phyloP scores from a whole-genome alignment of 2,797 vertebrate genomes.

The Cuniculus paca region DNA sequence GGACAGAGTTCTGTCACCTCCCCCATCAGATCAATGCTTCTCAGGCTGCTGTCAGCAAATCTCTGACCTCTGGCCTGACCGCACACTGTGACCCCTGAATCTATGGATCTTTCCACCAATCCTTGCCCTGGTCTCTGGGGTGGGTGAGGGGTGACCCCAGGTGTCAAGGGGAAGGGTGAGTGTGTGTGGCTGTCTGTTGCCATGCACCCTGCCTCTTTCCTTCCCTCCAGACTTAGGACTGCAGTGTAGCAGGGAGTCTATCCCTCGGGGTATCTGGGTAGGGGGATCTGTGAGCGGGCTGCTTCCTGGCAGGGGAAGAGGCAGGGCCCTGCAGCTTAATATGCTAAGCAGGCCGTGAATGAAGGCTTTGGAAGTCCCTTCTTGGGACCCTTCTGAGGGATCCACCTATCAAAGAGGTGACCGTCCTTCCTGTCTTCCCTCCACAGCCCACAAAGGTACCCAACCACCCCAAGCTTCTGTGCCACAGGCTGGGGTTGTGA shows the following conservation, averaged over 20 bases:
- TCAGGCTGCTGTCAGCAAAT: constrained; percentile 75
- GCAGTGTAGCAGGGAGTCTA: background rate
- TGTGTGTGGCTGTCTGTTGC: background rate
- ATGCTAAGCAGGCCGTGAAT: background rate
- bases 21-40: constrained; percentile 72
- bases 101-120: constrained; percentile 65
- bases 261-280: background rate
- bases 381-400: background rate
- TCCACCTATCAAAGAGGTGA: background rate
- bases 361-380: background rate
- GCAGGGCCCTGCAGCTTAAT: background rate
- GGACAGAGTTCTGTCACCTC: constrained; percentile 58
- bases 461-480: background rate
- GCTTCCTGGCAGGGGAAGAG: background rate
- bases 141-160: constrained; percentile 67
- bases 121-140: constrained; percentile 58
- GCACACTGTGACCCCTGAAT: constrained; percentile 68
- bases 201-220: background rate
- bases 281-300: background rate
- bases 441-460: background rate
- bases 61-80: constrained; percentile 70
- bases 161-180: background rate
- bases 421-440: background rate
- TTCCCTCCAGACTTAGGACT: background rate
- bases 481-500: no score